Percentiles rank a stretch among this genome's conserved stretches.
Evolutionary conservation across 2,797 vertebrate genomes (phyloP).

Genomic region (Pseudopleuronectes americanus): DNA sequence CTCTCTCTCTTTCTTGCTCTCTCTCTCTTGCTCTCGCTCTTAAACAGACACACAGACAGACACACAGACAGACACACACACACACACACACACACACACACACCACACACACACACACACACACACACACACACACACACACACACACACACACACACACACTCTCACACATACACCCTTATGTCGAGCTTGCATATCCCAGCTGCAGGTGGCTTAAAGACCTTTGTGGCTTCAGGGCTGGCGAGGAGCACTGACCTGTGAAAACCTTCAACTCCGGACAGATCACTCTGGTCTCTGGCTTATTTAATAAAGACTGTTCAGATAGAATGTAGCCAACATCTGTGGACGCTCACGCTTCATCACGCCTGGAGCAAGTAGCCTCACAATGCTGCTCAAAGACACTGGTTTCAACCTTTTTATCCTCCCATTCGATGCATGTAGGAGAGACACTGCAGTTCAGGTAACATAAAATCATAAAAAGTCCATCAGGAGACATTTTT

Average conservation of each 20-base stretch:
- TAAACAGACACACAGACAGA: too few relatives aligned
- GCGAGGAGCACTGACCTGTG: conserved; percentile 68
- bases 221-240: conserved; percentile 58
- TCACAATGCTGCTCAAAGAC: neutral
- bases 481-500: neutral
- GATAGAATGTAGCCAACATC: conserved; percentile 59
- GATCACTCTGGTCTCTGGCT: conserved; percentile 49
- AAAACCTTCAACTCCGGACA: conserved; percentile 59
- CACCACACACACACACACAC: conserved; percentile 23
- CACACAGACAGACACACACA: too few relatives aligned
- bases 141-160: neutral
- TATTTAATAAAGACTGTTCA: conserved; percentile 69
- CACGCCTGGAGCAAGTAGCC: conserved; percentile 10
- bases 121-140: too few relatives aligned
- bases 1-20: too few relatives aligned
- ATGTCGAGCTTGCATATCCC: conserved; percentile 36
- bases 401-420: neutral
- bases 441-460: neutral
- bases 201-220: conserved; percentile 67
- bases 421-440: neutral
- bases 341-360: conserved; percentile 50
- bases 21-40: neutral
- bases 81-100: too few relatives aligned
- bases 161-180: conserved; percentile 21
- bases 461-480: neutral